Evolutionary conservation across 2,797 vertebrate genomes (phyloP).

Genomic region (Buceros bicornis): DNA sequence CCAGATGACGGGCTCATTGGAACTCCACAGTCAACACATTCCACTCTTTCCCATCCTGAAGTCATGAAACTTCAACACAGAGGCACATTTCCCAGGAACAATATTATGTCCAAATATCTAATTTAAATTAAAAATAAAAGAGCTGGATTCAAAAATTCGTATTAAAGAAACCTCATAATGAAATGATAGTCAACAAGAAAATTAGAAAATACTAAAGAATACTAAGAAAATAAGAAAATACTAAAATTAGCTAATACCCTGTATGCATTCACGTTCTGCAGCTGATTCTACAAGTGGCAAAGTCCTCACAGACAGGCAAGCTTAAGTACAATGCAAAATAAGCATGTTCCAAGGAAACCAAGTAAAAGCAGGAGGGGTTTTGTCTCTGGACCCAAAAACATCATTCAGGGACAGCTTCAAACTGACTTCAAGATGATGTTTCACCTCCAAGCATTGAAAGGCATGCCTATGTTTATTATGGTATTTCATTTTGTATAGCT

Average conservation of each 20-base stretch:
- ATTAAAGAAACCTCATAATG: neutral
- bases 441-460: neutral
- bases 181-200: neutral
- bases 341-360: neutral
- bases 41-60: neutral
- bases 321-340: neutral
- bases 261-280: neutral
- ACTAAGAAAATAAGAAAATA: neutral
- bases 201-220: too few species aligned
- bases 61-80: slow-evolving; percentile 32
- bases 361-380: neutral
- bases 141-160: neutral
- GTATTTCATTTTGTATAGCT: neutral
- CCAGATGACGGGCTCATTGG: neutral
- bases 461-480: neutral
- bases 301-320: neutral
- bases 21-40: neutral
- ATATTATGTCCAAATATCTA: neutral
- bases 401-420: neutral
- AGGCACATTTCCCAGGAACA: neutral
- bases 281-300: neutral
- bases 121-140: slow-evolving; percentile 23
- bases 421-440: neutral
- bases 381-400: neutral
- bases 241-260: neutral